Conservation (phyloP, 2,888 invertebrate species). For the Polymixis lichenea region DNA sequence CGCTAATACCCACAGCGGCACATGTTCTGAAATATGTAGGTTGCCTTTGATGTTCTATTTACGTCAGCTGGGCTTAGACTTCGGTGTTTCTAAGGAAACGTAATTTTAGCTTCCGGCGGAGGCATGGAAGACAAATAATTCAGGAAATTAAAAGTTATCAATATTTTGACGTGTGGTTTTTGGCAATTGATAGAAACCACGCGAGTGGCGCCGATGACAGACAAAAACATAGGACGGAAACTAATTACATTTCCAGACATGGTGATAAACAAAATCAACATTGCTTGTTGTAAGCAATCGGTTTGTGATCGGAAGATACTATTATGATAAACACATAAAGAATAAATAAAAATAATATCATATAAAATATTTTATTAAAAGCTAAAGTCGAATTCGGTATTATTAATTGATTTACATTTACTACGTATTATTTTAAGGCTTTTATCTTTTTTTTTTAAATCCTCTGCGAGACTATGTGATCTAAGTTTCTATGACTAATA, state of each 20-base stretch:
- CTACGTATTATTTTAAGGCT: neutral
- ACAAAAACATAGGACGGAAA: neutral
- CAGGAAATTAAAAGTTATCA: neutral
- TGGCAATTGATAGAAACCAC: neutral
- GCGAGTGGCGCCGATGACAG: neutral
- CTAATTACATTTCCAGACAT: neutral
- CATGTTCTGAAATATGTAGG: constrained; percentile 34
- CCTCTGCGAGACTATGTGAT: neutral
- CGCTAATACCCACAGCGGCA: constrained; percentile 16
- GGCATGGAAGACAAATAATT: neutral
- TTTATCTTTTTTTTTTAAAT: neutral
- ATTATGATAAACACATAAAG: too few species aligned
- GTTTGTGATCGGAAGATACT: too few species aligned
- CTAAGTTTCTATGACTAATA: neutral
- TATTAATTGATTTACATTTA: neutral
- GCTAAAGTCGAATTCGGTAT: neutral
- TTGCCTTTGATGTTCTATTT: constrained; percentile 53
- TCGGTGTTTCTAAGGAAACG: constrained; percentile 47
- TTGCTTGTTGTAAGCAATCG: neutral
- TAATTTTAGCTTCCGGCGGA: constrained; percentile 21
- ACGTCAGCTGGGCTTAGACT: constrained; percentile 10
- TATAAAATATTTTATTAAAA: neutral
- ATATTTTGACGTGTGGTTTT: neutral
- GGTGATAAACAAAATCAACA: neutral
- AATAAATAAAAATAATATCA: neutral